Conservation (phyloP, 1,140 invertebrate genomes). For the Oryctes rhinoceros region DNA sequence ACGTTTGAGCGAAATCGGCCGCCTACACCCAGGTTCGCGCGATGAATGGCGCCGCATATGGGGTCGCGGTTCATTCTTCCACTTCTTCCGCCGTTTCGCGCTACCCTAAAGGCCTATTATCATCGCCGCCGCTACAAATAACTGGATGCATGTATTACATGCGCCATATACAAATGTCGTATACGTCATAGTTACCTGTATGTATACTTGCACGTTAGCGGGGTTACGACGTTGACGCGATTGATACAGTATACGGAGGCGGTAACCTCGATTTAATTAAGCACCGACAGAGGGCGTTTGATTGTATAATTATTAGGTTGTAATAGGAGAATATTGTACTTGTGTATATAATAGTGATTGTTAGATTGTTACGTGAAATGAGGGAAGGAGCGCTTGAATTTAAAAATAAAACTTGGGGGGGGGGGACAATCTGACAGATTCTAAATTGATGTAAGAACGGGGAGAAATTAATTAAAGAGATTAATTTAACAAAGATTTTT, state of each 20-base stretch:
- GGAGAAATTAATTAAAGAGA: too few species aligned
- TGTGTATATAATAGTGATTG: neutral
- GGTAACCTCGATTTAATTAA: neutral
- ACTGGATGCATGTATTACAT: neutral
- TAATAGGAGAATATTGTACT: neutral
- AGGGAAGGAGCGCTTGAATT: neutral
- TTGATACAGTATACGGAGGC: neutral
- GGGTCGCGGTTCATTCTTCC: neutral
- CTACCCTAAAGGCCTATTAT: neutral
- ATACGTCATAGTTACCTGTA: neutral
- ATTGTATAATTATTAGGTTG: neutral
- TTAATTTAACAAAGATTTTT: too few species aligned
- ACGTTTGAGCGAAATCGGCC: neutral
- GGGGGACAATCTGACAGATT: too few species aligned
- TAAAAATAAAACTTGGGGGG: too few species aligned
- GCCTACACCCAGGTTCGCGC: neutral
- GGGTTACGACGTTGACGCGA: neutral
- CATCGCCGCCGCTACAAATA: slow-evolving; percentile 4
- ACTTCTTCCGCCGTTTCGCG: neutral
- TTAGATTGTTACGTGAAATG: neutral
- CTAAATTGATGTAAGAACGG: too few species aligned
- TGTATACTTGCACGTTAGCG: neutral
- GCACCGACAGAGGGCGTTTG: neutral
- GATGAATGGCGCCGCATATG: neutral
- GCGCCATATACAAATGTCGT: neutral